Evolutionary conservation across 2,888 invertebrate species (phyloP).

Genomic region (Apotomis capreana): DNA sequence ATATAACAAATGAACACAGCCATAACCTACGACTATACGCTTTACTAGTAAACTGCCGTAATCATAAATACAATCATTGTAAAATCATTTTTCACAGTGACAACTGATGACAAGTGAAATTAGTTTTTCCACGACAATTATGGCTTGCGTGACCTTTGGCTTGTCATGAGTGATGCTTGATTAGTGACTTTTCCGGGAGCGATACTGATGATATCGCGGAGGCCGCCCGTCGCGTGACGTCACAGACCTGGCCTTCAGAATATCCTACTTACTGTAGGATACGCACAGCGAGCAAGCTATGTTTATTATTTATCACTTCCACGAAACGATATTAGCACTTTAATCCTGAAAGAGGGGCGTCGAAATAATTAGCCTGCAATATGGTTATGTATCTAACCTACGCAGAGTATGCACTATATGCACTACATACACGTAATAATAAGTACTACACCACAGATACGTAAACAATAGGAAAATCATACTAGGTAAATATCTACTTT

Average conservation of each 20-base stretch:
- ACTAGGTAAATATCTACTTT: too few relatives aligned
- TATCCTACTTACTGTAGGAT: conserved; percentile 34
- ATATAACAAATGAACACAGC: too few relatives aligned
- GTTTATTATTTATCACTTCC: neutral
- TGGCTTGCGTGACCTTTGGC: conserved; percentile 1
- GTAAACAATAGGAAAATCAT: too few relatives aligned
- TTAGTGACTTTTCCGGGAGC: conserved; percentile 37
- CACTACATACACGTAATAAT: too few relatives aligned
- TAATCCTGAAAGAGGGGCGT: neutral
- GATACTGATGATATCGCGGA: conserved; percentile 44
- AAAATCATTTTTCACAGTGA: conserved; percentile 7
- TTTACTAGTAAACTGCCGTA: neutral
- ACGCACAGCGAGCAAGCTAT: conserved; percentile 2
- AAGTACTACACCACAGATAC: too few relatives aligned
- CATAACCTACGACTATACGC: neutral
- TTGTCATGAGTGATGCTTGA: conserved; percentile 31
- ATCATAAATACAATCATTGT: neutral
- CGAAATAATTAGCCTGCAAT: too few relatives aligned
- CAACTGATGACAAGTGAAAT: conserved; percentile 10
- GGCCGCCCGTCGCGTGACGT: conserved; percentile 47
- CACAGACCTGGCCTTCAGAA: conserved; percentile 53
- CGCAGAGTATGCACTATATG: too few relatives aligned
- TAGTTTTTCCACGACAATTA: conserved; percentile 1
- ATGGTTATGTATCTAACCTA: too few relatives aligned
- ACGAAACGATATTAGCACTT: conserved; percentile 4